A percentile compares a stretch with the other conserved stretches of the same genome.
Evolutionary conservation across 2,888 invertebrate species (phyloP).

Genomic region (Masnerella sp.): DNA sequence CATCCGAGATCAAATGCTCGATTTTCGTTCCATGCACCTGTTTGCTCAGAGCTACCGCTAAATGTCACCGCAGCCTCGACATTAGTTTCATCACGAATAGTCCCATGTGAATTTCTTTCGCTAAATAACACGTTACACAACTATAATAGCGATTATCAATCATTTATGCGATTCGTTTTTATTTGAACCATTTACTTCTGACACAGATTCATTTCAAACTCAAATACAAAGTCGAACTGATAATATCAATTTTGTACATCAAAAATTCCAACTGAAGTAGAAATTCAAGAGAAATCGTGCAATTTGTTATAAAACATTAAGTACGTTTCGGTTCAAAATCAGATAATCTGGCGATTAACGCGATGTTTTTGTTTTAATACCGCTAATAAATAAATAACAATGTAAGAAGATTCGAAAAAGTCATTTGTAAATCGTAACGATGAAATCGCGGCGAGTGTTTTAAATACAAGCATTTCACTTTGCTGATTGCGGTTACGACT

Average conservation of each 20-base stretch:
- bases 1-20: too few species aligned
- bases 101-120: conserved; percentile 39
- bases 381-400: conserved; percentile 35
- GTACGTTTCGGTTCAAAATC: too few species aligned
- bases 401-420: conserved; percentile 36
- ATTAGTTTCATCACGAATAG: conserved; percentile 53
- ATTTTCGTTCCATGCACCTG: too few species aligned
- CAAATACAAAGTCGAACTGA: too few species aligned
- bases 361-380: conserved; percentile 47
- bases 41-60: too few species aligned
- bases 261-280: too few species aligned
- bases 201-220: too few species aligned
- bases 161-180: conserved; percentile 8
- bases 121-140: conserved; percentile 31
- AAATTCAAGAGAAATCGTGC: too few species aligned
- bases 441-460: conserved; percentile 39
- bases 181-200: not conserved
- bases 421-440: conserved; percentile 35
- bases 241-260: too few species aligned
- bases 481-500: conserved; percentile 47
- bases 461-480: conserved; percentile 50
- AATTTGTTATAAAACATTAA: too few species aligned
- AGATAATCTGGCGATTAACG: too few species aligned
- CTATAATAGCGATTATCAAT: conserved; percentile 27
- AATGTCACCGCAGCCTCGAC: conserved; percentile 40